These are phyloP conservation scores for Scaptomyza reducta DNA, from an alignment of 2,888 invertebrate species.

Conservation along the genomic window DNA sequence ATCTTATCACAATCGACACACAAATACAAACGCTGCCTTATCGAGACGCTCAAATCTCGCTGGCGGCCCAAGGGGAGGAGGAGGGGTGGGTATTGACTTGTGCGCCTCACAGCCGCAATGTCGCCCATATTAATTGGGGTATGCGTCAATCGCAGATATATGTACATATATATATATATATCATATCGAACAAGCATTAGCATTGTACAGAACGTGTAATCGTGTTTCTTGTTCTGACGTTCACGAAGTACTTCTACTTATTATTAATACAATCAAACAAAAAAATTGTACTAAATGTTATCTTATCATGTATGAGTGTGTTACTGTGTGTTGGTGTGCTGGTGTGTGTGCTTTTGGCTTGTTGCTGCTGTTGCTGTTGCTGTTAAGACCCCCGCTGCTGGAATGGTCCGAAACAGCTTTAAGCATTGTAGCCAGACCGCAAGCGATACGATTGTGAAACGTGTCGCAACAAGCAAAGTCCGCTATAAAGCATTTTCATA, in stretches of 20 bases:
- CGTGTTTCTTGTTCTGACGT: background rate
- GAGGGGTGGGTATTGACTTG: too few species aligned
- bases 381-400: constrained; percentile 37
- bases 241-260: constrained; percentile 12
- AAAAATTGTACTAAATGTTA: constrained; percentile 36
- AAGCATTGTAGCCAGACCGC: background rate
- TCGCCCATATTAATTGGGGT: constrained; percentile 53
- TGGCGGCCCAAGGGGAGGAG: too few species aligned
- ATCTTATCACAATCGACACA: constrained; percentile 52
- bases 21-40: constrained; percentile 19
- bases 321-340: background rate
- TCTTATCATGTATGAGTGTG: constrained; percentile 44
- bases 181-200: constrained; percentile 37
- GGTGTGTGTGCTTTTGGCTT: too few species aligned
- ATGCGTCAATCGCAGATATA: constrained; percentile 52
- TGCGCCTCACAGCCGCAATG: constrained; percentile 48
- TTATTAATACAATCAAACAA: constrained; percentile 32
- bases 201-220: constrained; percentile 43
- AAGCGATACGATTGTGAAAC: constrained; percentile 57
- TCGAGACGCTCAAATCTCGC: constrained; percentile 27
- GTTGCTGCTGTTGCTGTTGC: background rate
- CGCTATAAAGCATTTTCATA: constrained; percentile 1
- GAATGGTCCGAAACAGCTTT: constrained; percentile 24
- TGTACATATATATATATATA: constrained; percentile 10
- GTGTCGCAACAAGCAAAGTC: constrained; percentile 39